These are phyloP conservation scores for Dissostichus mawsoni DNA, from an alignment of 2,113 vertebrate species.

Conservation along the genomic window DNA sequence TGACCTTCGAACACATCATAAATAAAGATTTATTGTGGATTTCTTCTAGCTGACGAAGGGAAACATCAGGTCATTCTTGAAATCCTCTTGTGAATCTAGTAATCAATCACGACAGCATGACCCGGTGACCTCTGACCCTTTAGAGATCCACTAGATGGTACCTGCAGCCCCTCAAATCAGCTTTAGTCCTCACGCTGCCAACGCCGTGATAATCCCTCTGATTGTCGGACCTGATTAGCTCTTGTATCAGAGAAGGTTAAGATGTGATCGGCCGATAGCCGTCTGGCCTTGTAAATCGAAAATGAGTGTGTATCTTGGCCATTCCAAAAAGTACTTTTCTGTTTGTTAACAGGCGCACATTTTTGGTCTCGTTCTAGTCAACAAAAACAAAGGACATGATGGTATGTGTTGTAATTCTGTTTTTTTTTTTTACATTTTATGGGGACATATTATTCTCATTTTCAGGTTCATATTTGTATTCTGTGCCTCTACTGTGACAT, in stretches of 20 bases:
- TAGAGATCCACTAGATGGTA: constrained; percentile 41
- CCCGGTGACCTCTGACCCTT: constrained; percentile 55
- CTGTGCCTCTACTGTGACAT: too few relatives aligned
- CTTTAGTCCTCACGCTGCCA: constrained; percentile 41
- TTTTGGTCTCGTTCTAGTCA: background rate
- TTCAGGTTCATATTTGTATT: too few relatives aligned
- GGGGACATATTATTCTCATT: too few relatives aligned
- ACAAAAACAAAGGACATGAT: too few relatives aligned
- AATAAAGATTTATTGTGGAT: background rate
- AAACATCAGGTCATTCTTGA: background rate
- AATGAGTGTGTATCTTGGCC: background rate
- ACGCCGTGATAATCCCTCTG: constrained; percentile 23
- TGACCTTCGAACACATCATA: background rate
- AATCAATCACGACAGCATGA: constrained; percentile 53
- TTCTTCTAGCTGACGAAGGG: background rate
- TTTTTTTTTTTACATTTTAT: too few relatives aligned
- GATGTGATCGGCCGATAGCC: background rate
- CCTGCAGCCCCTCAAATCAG: constrained; percentile 57
- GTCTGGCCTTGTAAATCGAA: background rate
- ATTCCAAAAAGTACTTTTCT: background rate
- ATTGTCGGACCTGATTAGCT: constrained; percentile 35
- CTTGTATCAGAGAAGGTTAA: constrained; percentile 5
- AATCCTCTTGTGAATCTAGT: constrained; percentile 26
- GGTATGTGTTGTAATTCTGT: too few relatives aligned
- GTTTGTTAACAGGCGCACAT: background rate